phyloP scores from a whole-genome alignment of 2,888 invertebrate species.

The Ormyrus labotus region DNA sequence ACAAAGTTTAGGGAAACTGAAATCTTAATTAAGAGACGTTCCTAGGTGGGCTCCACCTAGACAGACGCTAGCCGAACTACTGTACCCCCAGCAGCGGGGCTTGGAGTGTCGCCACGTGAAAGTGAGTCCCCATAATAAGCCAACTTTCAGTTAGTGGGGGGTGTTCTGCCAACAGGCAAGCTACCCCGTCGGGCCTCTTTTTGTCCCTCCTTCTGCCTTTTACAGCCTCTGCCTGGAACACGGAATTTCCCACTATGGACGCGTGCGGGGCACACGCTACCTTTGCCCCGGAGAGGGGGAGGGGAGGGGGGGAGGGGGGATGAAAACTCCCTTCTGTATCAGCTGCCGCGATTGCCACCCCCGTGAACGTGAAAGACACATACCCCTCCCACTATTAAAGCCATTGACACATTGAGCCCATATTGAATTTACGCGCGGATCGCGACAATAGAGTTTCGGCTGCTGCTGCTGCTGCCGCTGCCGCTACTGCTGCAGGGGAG shows the following conservation, averaged over 20 bases:
- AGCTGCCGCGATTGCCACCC: conserved; percentile 71
- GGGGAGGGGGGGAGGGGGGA: too few species aligned
- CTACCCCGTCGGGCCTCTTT: background rate
- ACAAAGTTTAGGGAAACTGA: too few species aligned
- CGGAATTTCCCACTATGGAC: background rate
- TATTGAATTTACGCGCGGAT: conserved; percentile 62
- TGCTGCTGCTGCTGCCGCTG: background rate
- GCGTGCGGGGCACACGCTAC: background rate
- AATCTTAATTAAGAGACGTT: too few species aligned
- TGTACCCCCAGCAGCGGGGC: too few species aligned
- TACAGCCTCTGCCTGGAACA: background rate
- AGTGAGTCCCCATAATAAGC: too few species aligned
- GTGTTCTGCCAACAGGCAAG: background rate
- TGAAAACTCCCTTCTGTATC: conserved; percentile 59
- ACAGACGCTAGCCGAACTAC: too few species aligned
- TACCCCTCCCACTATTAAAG: conserved; percentile 64
- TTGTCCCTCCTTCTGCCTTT: background rate
- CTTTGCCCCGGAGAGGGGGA: too few species aligned
- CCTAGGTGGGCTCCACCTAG: too few species aligned
- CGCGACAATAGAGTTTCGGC: conserved; percentile 46
- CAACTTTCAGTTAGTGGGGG: too few species aligned
- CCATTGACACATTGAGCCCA: conserved; percentile 68
- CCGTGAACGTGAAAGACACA: conserved; percentile 61
- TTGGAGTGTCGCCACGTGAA: too few species aligned
- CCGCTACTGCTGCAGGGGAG: background rate